Evolutionary conservation across 2,797 vertebrate genomes (phyloP).

Genomic region (Gymnodraco acuticeps): DNA sequence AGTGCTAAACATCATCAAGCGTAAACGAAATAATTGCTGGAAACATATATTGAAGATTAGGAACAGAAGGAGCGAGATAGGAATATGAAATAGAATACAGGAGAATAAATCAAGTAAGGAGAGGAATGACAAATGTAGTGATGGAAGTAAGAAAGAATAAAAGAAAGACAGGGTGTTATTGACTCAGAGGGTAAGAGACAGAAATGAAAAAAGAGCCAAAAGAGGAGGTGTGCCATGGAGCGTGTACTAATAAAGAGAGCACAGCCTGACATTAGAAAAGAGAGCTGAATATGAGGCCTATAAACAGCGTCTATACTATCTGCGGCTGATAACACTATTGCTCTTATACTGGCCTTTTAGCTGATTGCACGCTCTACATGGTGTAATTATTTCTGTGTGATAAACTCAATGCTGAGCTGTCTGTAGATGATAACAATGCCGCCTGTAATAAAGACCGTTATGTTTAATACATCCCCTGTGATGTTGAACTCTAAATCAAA

Average conservation of each 20-base stretch:
- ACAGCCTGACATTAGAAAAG: conserved; percentile 60
- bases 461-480: conserved; percentile 25
- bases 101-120: not conserved
- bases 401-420: conserved; percentile 51
- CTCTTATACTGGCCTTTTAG: conserved; percentile 60
- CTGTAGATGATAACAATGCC: conserved; percentile 54
- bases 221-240: conserved; percentile 1
- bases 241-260: conserved; percentile 63
- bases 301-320: conserved; percentile 64
- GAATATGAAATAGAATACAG: conserved; percentile 6
- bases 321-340: conserved; percentile 68
- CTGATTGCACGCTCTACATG: conserved; percentile 62
- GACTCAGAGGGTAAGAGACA: not conserved
- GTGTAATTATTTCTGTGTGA: conserved; percentile 55
- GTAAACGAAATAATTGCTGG: not conserved
- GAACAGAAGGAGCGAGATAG: not conserved
- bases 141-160: not conserved
- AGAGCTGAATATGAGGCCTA: conserved; percentile 71
- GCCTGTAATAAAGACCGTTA: conserved; percentile 31
- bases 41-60: not conserved
- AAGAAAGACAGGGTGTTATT: not conserved
- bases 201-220: not conserved
- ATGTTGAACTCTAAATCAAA: conserved; percentile 6
- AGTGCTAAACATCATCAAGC: conserved; percentile 4
- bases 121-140: not conserved